Base-by-base conservation (phyloP, 2,113 vertebrate species). In the Rhinogobius similis region DNA sequence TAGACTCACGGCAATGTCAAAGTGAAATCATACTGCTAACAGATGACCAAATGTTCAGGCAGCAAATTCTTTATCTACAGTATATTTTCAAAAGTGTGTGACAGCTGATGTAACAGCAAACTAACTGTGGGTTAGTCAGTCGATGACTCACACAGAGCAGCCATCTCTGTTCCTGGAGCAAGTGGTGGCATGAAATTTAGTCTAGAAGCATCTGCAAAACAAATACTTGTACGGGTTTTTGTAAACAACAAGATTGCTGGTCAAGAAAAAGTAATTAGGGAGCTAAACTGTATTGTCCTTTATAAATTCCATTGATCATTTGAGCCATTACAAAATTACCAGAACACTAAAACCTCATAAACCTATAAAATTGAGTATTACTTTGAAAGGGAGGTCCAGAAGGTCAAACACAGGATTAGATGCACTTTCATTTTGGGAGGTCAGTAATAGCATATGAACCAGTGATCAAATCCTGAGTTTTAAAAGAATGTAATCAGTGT, bases 61-160 rank as follows among this genome's bases (percentile, higher is more conserved):
- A 55, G 68, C 78, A 71, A 18, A 82, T 78, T 74, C 67, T 63
- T 72, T 43, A 48, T 70, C 56, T 13, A n/a, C n/a, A n/a, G n/a
- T n/a, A 48, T 27, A 55, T 48, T 41, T 58, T 26, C 18, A 36
- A 14, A n/a, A 26, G 62, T n/a, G 63, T 21, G 26, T 27, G 23
- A 78, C 82, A 84, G 86, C 82, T 83, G 82, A 81, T 73, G 75
- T 39, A 75, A 83, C 5, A 65, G 23, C 39, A 76, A 48, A 75
- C 65, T 66, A 26, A 58, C 55, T 10, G 3, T 32, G 72, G 32
- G 50, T 70, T 81, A 70, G 65, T 77, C 83, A 76, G 65, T 23
- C 1, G 44, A 50, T 85, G 82, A 87, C 55, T 86, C 78, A 82
- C 10, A n/a, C 64, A 67, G 65, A 75, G n/a, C 10, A 20, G 5